Evolutionary conservation across 2,113 vertebrate genomes (phyloP), one percentile per base, ranked within the genome.

Genomic region (Pteruthius melanotis): DNA sequence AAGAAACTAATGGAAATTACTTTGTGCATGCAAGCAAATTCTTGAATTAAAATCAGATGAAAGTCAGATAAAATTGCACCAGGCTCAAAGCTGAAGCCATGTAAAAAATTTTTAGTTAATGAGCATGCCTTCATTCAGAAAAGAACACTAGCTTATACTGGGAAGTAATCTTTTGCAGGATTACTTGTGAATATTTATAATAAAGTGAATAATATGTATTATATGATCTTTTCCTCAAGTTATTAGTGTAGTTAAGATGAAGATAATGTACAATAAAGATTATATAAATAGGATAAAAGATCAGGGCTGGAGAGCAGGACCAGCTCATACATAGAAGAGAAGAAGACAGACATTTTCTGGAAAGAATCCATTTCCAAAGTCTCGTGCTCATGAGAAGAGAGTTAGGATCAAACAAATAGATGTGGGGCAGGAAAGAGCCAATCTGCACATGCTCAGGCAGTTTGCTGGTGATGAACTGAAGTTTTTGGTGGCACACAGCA

Each of bases 31-130:
- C 69, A 91, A 76, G 63, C 54, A 87, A 84, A 93, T 83, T 79
- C 82, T 86, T 89, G 78, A 89, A 90, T 88, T 92, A 82, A 97
- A 96, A 95, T 81, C 68, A 94, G 76, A 92, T 59, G 65, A 47
- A 83, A 89, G 66, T 59, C 76, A 92, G 54, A 81, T 47, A 87
- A 91, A 92, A 92, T 31, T 30, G 60, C 42, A 83, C 7, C 30
- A 66, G n/a, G 44, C 90, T 94, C 96, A 77, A 88, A 86, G 52
- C 18, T 57, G 65, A 86, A 93, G 54, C 42, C 19, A 69, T n/a
- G 31, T 42, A 69, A 3, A 24, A 64, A 40, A 2, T 0, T 45
- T 68, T 83, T 53, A 63, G 44, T 42, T 90, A 89, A 88, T 19
- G 53, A 26, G 12, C 20, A 59, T 42, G 49, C 15, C n/a, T 81